These are phyloP conservation scores for Aporophyla nigra DNA, from an alignment of 2,888 invertebrate genomes.

Conservation along the genomic window DNA sequence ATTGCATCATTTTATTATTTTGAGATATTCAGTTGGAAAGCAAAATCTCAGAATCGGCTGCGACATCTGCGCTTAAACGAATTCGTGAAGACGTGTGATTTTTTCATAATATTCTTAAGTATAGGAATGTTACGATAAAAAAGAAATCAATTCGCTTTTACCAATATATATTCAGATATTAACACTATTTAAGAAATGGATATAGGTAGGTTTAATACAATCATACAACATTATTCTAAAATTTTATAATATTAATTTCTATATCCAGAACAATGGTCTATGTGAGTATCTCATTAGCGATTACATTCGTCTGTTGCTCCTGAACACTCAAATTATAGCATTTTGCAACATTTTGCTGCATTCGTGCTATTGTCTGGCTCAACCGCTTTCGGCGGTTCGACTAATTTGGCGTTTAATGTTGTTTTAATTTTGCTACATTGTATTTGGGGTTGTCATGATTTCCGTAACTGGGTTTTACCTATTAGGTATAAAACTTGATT, in stretches of 20 bases:
- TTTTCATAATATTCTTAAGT: background rate
- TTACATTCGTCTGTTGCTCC: conserved; percentile 37
- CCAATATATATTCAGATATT: background rate
- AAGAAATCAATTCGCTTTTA: background rate
- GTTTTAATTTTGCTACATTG: background rate
- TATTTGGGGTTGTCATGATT: background rate
- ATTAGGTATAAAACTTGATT: background rate
- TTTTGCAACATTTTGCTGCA: conserved; percentile 21
- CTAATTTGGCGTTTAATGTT: conserved; percentile 28
- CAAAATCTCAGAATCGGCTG: background rate
- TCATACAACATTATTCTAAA: background rate
- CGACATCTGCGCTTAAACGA: background rate
- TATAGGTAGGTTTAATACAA: background rate
- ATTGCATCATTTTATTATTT: background rate
- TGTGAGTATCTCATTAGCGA: conserved; percentile 47
- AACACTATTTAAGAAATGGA: background rate
- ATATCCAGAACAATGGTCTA: background rate
- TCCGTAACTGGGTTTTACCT: background rate
- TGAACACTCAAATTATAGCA: conserved; percentile 26
- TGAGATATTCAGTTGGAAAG: background rate
- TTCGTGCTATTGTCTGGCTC: conserved; percentile 27
- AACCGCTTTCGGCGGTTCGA: background rate
- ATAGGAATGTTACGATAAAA: background rate
- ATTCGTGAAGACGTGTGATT: background rate
- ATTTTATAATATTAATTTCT: conserved; percentile 2